Conservation (phyloP, 2,888 invertebrate genomes). For the Hoplodrina blanda region DNA sequence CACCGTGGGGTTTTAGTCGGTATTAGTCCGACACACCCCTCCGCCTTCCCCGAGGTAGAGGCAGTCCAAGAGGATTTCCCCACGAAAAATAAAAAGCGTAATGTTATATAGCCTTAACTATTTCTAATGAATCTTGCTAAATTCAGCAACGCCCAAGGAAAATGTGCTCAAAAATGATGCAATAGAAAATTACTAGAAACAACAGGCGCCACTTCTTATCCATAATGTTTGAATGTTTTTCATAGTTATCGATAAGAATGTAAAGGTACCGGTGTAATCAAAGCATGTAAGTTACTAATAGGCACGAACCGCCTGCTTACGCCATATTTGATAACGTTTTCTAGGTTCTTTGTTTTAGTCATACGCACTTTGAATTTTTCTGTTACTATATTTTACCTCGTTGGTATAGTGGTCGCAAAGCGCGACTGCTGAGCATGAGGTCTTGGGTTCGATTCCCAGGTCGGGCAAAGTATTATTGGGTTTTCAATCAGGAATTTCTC, state of each 20-base stretch:
- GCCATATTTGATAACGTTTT: slow-evolving; percentile 46
- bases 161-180: background rate
- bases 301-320: slow-evolving; percentile 42
- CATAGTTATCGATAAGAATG: slow-evolving; percentile 38
- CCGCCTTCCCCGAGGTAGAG: too few relatives aligned
- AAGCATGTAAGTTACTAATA: slow-evolving; percentile 45
- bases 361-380: slow-evolving; percentile 11
- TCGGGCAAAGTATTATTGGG: too few relatives aligned
- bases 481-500: too few relatives aligned
- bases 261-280: slow-evolving; percentile 41
- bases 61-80: too few relatives aligned
- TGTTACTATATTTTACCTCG: background rate
- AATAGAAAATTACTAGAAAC: slow-evolving; percentile 19
- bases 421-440: too few relatives aligned
- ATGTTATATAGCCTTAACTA: too few relatives aligned
- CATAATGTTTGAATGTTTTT: slow-evolving; percentile 31
- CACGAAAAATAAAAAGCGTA: too few relatives aligned
- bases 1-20: too few relatives aligned
- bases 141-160: background rate
- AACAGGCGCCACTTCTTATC: slow-evolving; percentile 52
- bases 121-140: too few relatives aligned
- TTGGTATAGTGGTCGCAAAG: too few relatives aligned
- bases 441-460: too few relatives aligned
- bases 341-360: slow-evolving; percentile 43
- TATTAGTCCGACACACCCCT: too few relatives aligned